phyloP scores from a whole-genome alignment of 2,888 invertebrate genomes.

The Rhagophthalmus giganteus region DNA sequence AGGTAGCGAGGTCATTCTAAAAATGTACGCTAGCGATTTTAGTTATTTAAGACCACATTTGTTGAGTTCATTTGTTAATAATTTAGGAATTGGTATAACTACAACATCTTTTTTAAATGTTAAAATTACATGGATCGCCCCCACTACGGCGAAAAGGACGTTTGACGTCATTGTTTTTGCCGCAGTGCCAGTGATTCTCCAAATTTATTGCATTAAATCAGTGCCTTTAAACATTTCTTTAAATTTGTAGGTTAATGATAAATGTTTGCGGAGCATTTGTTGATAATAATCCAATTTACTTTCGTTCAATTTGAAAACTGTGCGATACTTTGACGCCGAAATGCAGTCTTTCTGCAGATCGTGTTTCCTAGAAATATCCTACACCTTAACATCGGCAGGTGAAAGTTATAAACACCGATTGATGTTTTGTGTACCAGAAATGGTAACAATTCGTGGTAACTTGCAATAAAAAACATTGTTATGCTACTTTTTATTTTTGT shows the following conservation, averaged over 20 bases:
- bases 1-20: constrained; percentile 18
- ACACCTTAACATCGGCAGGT: too few relatives aligned
- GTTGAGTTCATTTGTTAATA: neutral
- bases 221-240: neutral
- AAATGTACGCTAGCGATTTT: neutral
- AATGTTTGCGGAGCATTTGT: too few relatives aligned
- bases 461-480: too few relatives aligned
- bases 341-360: too few relatives aligned
- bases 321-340: too few relatives aligned
- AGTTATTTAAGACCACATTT: neutral
- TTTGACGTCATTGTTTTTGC: neutral
- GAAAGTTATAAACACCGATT: too few relatives aligned
- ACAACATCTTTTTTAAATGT: neutral
- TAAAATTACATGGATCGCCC: neutral
- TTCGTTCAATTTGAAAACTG: too few relatives aligned
- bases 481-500: too few relatives aligned
- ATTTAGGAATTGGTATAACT: constrained; percentile 1
- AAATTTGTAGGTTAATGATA: too few relatives aligned
- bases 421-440: too few relatives aligned
- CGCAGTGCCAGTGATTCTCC: neutral
- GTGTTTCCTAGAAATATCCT: too few relatives aligned
- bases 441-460: too few relatives aligned
- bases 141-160: neutral
- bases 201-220: neutral
- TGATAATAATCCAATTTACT: neutral